Percentiles rank a stretch among this genome's conserved stretches.
phyloP scores from a whole-genome alignment of 1,140 invertebrate genomes.

The Neodiprion pinetum region DNA sequence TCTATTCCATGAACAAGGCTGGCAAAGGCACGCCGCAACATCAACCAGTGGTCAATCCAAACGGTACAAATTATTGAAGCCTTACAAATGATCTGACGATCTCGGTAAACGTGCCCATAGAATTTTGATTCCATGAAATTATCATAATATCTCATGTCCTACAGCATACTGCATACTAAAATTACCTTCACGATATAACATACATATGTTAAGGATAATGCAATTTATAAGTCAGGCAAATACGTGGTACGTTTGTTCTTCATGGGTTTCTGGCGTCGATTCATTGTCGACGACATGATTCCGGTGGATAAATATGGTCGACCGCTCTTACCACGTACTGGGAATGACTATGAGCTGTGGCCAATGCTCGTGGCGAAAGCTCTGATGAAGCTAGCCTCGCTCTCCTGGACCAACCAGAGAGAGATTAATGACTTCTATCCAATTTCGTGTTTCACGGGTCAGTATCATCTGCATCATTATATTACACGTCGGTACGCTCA shows the following conservation, averaged over 20 bases:
- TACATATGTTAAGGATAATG: no score
- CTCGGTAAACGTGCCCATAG: neutral
- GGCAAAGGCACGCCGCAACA: conserved; percentile 30
- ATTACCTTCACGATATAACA: no score
- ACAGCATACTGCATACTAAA: no score
- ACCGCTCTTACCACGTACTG: conserved; percentile 37
- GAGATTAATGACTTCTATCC: conserved; percentile 39
- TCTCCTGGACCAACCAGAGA: conserved; percentile 29
- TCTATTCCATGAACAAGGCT: conserved; percentile 44
- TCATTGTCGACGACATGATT: conserved; percentile 40
- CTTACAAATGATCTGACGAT: no score
- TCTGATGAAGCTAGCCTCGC: conserved; percentile 34
- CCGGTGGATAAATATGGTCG: conserved; percentile 34
- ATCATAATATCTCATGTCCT: no score
- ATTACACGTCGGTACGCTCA: no score
- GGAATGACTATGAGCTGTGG: conserved; percentile 39
- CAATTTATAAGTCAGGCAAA: conserved; percentile 32
- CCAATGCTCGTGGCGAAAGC: conserved; percentile 44
- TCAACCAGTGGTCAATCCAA: conserved; percentile 33
- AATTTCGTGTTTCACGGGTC: conserved; percentile 40
- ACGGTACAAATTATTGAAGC: conserved; percentile 24
- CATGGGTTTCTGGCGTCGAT: conserved; percentile 42
- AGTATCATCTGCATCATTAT: neutral
- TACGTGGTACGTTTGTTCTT: conserved; percentile 41
- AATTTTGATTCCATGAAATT: no score